Evolutionary conservation across 2,888 invertebrate species (phyloP).

Genomic region (Altica lythri): DNA sequence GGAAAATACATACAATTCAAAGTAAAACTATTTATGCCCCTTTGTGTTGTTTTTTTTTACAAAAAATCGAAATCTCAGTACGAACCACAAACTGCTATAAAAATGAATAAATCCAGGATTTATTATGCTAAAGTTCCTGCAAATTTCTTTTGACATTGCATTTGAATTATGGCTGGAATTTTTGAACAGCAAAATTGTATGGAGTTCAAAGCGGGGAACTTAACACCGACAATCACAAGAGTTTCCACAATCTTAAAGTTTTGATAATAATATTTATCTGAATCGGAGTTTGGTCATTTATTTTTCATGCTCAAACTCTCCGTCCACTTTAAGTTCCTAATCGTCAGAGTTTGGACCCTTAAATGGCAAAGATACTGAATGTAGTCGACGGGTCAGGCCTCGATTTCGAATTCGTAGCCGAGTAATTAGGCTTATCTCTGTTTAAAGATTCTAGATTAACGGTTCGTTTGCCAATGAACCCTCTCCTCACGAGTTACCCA

Average conservation of each 20-base stretch:
- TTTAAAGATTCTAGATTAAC: constrained; percentile 19
- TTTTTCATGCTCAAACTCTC: constrained; percentile 28
- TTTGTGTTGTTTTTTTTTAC: too few species aligned
- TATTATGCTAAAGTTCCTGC: neutral
- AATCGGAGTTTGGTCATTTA: constrained; percentile 33
- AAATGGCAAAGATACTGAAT: constrained; percentile 19
- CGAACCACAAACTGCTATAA: constrained; percentile 4
- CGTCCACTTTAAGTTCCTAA: constrained; percentile 21
- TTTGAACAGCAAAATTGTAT: neutral
- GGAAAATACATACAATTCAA: too few species aligned
- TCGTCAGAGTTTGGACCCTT: constrained; percentile 3
- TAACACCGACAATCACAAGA: constrained; percentile 13
- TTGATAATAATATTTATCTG: constrained; percentile 32
- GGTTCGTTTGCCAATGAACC: constrained; percentile 17
- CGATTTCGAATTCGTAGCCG: constrained; percentile 11
- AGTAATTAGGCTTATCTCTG: constrained; percentile 22
- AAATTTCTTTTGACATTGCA: constrained; percentile 3
- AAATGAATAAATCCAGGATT: constrained; percentile 1
- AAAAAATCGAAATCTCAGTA: neutral
- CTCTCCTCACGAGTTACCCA: constrained; percentile 21
- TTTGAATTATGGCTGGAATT: constrained; percentile 6
- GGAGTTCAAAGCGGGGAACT: neutral
- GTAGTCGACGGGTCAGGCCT: constrained; percentile 13
- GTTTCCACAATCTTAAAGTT: constrained; percentile 18
- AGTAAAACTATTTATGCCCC: too few species aligned